These are phyloP conservation scores for Platichthys flesus DNA, from an alignment of 2,113 vertebrate species.

Conservation along the genomic window DNA sequence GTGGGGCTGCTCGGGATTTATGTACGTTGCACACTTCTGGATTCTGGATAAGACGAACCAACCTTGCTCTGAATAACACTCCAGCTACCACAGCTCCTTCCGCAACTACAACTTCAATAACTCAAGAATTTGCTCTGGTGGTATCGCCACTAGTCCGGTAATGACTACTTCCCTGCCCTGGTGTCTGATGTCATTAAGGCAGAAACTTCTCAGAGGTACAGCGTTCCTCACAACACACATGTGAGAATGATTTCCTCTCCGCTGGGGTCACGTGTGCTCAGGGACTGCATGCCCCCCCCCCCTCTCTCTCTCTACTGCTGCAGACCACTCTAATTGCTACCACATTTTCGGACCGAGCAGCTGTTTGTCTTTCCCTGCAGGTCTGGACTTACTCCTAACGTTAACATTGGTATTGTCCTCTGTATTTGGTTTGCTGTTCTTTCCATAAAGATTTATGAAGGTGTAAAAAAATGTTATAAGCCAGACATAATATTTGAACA, in stretches of 20 bases:
- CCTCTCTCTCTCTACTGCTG: slow-evolving; percentile 31
- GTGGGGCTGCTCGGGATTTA: too few species aligned
- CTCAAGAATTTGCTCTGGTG: slow-evolving; percentile 19
- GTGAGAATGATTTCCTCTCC: slow-evolving; percentile 77
- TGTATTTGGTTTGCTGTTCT: slow-evolving; percentile 65
- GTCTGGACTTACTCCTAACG: slow-evolving; percentile 57
- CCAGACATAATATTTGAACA: slow-evolving; percentile 50
- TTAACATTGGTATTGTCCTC: slow-evolving; percentile 58
- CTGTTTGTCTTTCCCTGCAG: slow-evolving; percentile 74
- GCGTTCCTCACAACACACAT: slow-evolving; percentile 66
- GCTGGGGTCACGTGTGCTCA: slow-evolving; percentile 70
- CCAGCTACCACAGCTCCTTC: background rate
- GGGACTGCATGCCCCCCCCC: slow-evolving; percentile 43
- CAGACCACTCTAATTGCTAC: slow-evolving; percentile 74
- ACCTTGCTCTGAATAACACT: background rate
- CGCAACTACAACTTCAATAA: slow-evolving; percentile 13
- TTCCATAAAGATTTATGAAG: slow-evolving; percentile 60
- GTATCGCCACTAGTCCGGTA: slow-evolving; percentile 32
- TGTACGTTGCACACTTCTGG: background rate
- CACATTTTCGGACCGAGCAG: slow-evolving; percentile 74
- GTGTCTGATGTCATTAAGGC: slow-evolving; percentile 71
- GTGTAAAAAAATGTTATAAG: slow-evolving; percentile 49
- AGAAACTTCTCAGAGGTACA: slow-evolving; percentile 71
- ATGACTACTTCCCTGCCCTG: slow-evolving; percentile 57
- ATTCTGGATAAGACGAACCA: background rate